phyloP scores from a whole-genome alignment of 2,888 invertebrate genomes.

The Drosophila neutralis region DNA sequence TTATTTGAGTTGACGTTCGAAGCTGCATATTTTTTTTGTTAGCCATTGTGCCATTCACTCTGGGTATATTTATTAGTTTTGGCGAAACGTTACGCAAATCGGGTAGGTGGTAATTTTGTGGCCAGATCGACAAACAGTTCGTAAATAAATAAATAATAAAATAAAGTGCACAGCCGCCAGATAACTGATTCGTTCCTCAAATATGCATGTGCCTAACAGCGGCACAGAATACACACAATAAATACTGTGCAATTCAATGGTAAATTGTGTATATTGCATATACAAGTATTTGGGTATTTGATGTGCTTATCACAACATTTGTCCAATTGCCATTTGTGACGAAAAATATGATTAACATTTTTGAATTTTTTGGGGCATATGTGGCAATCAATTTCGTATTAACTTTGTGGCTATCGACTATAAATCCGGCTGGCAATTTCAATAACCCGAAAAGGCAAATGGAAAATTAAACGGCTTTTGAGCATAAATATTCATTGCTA shows the following conservation, averaged over 20 bases:
- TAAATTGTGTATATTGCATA: background rate
- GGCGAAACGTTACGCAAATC: conserved; percentile 36
- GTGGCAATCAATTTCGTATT: conserved; percentile 73
- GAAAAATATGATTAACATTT: conserved; percentile 47
- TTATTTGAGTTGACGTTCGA: conserved; percentile 31
- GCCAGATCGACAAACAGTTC: conserved; percentile 64
- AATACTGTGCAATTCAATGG: background rate
- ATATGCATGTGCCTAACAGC: conserved; percentile 7
- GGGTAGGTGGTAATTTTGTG: conserved; percentile 76
- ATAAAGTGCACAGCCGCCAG: conserved; percentile 20
- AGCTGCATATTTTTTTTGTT: conserved; percentile 32
- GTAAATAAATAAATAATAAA: conserved; percentile 57
- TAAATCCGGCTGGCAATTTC: conserved; percentile 67
- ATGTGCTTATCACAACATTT: conserved; percentile 40
- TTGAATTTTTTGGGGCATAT: conserved; percentile 11
- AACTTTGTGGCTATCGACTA: conserved; percentile 56
- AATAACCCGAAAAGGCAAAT: conserved; percentile 72
- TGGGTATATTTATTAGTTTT: conserved; percentile 66
- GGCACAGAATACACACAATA: background rate
- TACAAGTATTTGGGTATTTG: conserved; percentile 9
- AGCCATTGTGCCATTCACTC: background rate
- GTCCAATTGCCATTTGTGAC: conserved; percentile 44
- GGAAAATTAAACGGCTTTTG: conserved; percentile 70
- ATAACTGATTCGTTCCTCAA: conserved; percentile 21
- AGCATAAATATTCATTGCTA: conserved; percentile 76